A percentile compares a stretch with the other conserved stretches of the same genome.
These are phyloP conservation scores for Chelonus insularis DNA, from an alignment of 1,140 invertebrate genomes.

Conservation along the genomic window DNA sequence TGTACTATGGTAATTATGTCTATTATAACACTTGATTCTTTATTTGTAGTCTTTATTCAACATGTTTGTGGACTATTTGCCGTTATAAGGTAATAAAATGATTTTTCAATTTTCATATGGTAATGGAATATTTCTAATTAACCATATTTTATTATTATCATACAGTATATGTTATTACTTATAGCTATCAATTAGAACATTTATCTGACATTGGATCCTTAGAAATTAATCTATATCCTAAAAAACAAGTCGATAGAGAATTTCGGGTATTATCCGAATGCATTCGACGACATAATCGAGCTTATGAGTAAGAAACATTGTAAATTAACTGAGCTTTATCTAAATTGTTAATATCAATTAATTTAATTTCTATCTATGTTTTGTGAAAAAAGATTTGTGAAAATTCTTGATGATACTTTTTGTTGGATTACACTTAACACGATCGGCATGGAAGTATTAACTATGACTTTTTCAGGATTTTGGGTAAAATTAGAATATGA, in stretches of 20 bases:
- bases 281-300: constrained; percentile 8
- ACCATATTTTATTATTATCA: too few relatives aligned
- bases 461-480: constrained; percentile 11
- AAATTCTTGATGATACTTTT: neutral
- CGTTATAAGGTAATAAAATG: neutral
- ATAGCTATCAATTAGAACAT: constrained; percentile 9
- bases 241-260: neutral
- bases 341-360: too few relatives aligned
- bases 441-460: neutral
- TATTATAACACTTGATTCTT: constrained; percentile 16
- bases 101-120: neutral
- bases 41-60: constrained; percentile 22
- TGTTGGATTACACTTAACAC: neutral
- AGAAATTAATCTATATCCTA: neutral
- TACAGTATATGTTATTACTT: too few relatives aligned
- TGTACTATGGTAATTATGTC: neutral
- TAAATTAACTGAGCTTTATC: too few relatives aligned
- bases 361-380: too few relatives aligned
- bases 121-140: too few relatives aligned
- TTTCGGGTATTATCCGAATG: constrained; percentile 5
- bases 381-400: constrained; percentile 10
- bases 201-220: neutral
- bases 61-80: constrained; percentile 32
- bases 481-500: too few relatives aligned
- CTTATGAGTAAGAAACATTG: constrained; percentile 9